Conservation (phyloP, 1,140 invertebrate genomes). For the Solen grandis region DNA sequence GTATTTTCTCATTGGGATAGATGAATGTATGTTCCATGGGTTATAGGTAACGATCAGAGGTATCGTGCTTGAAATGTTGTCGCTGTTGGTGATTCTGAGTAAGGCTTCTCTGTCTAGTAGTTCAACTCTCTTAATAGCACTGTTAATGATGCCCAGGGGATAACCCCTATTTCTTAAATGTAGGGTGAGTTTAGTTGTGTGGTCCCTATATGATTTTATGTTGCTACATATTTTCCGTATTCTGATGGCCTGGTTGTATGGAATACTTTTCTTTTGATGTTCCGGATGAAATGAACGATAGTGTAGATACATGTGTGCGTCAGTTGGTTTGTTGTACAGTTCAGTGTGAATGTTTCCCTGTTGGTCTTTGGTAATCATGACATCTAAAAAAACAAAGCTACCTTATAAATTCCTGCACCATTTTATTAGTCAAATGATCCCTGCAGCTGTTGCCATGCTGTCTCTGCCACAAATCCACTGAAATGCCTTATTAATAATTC, state of each 20-base stretch:
- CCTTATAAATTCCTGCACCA: too few species aligned
- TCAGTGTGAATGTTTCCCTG: not conserved
- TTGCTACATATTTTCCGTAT: not conserved
- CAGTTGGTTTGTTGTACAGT: not conserved
- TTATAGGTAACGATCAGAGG: not conserved
- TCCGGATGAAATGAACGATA: not conserved
- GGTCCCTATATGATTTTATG: not conserved
- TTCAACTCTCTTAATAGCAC: not conserved
- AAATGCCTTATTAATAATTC: too few species aligned
- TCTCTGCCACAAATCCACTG: too few species aligned
- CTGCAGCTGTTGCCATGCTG: too few species aligned
- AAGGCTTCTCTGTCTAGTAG: not conserved
- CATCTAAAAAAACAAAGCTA: conserved; percentile 6
- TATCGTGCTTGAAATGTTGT: not conserved
- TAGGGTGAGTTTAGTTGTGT: not conserved
- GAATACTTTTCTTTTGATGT: not conserved
- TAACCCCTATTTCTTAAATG: not conserved
- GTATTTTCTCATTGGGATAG: not conserved
- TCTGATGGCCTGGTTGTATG: not conserved
- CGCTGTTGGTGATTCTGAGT: not conserved
- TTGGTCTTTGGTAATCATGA: not conserved
- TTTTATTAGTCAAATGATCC: too few species aligned
- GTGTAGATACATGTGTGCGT: conserved; percentile 6
- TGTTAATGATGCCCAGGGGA: not conserved
- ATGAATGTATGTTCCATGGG: not conserved